Conservation (phyloP, 2,888 invertebrate species). For the Bellardia bayeri region DNA sequence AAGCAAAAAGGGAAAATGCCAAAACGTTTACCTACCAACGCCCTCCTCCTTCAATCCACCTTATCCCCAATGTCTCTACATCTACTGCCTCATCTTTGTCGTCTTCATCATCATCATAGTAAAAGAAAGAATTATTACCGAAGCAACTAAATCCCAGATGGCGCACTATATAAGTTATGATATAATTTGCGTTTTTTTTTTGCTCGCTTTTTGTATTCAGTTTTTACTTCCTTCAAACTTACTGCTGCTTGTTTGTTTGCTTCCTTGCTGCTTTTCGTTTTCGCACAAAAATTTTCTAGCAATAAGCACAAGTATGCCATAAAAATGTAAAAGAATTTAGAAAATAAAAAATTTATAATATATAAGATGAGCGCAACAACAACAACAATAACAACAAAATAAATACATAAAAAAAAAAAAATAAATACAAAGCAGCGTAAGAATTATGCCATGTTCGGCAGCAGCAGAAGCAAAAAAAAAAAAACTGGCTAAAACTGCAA, state of each 20-base stretch:
- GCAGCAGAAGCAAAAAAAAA: background rate
- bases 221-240: constrained; percentile 53
- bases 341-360: constrained; percentile 68
- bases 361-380: constrained; percentile 37
- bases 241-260: background rate
- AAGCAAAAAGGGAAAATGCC: constrained; percentile 75
- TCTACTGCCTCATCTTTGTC: constrained; percentile 34
- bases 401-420: background rate
- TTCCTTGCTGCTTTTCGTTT: constrained; percentile 49
- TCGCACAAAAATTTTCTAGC: constrained; percentile 65
- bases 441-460: constrained; percentile 56
- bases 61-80: background rate
- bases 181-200: constrained; percentile 74
- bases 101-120: constrained; percentile 61
- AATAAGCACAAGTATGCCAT: constrained; percentile 70
- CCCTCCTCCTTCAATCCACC: background rate
- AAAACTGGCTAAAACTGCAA: constrained; percentile 22
- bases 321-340: constrained; percentile 72
- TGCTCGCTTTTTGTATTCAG: constrained; percentile 36
- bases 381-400: constrained; percentile 46
- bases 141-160: constrained; percentile 83
- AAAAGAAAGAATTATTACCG: constrained; percentile 73
- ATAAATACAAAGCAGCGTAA: constrained; percentile 14
- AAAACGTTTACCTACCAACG: constrained; percentile 73
- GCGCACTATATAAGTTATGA: constrained; percentile 80